These are phyloP conservation scores for Lepidochitona cinerea DNA, from an alignment of 2,888 invertebrate genomes.

Conservation along the genomic window DNA sequence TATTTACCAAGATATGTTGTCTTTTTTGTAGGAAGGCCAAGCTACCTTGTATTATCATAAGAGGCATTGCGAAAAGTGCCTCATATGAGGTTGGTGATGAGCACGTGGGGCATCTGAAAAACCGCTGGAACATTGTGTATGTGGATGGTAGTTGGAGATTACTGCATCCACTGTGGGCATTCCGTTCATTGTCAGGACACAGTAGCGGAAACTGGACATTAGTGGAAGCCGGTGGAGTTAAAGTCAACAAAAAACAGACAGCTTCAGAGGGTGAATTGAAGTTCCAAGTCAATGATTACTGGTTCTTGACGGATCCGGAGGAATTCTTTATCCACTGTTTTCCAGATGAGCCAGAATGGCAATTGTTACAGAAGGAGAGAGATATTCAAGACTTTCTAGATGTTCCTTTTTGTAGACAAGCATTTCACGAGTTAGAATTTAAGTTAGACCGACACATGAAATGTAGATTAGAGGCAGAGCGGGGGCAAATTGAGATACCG, in stretches of 20 bases:
- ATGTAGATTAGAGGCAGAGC: slow-evolving; percentile 36
- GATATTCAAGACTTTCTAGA: slow-evolving; percentile 40
- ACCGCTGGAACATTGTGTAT: slow-evolving; percentile 57
- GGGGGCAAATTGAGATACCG: slow-evolving; percentile 37
- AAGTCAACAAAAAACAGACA: slow-evolving; percentile 13
- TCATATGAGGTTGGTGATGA: slow-evolving; percentile 50
- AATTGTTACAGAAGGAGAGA: slow-evolving; percentile 42
- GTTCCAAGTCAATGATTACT: slow-evolving; percentile 51
- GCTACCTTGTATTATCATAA: slow-evolving; percentile 53
- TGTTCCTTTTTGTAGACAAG: slow-evolving; percentile 49
- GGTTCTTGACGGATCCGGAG: slow-evolving; percentile 58
- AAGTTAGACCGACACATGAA: slow-evolving; percentile 32
- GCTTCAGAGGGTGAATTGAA: slow-evolving; percentile 22
- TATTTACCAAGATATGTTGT: too few species aligned
- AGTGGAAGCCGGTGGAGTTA: slow-evolving; percentile 1
- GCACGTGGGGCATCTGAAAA: slow-evolving; percentile 37
- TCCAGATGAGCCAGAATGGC: slow-evolving; percentile 53
- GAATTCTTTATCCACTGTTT: slow-evolving; percentile 49
- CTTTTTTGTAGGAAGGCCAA: slow-evolving; percentile 47
- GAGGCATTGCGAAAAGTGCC: slow-evolving; percentile 53
- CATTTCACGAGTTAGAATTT: slow-evolving; percentile 46
- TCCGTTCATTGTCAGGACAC: slow-evolving; percentile 28
- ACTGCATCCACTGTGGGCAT: slow-evolving; percentile 56
- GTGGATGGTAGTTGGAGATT: slow-evolving; percentile 57
- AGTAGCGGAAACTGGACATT: slow-evolving; percentile 2